Evolutionary conservation across 2,797 vertebrate species (phyloP).

Genomic region (Sebastes iracundus): DNA sequence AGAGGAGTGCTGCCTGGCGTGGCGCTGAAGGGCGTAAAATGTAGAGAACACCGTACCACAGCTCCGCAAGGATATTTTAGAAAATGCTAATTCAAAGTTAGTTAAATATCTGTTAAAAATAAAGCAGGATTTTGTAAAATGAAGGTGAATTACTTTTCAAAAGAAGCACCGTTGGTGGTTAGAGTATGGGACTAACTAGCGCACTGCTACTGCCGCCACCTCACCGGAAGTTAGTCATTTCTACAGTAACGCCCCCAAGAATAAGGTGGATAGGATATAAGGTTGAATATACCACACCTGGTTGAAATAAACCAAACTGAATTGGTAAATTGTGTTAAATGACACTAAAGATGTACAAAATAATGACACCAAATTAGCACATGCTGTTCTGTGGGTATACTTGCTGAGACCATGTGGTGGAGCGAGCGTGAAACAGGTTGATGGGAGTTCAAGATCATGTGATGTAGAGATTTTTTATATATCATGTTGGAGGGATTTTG

Average conservation of each 20-base stretch:
- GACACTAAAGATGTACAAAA: neutral
- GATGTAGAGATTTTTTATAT: neutral
- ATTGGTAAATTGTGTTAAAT: neutral
- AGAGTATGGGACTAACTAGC: too few species aligned
- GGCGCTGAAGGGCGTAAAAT: too few species aligned
- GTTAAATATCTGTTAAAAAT: neutral
- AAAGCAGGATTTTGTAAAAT: neutral
- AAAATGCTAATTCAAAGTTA: neutral
- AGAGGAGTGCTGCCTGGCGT: too few species aligned
- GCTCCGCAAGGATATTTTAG: too few species aligned
- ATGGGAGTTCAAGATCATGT: neutral
- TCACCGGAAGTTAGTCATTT: too few species aligned
- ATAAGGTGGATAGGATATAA: neutral
- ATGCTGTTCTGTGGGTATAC: neutral
- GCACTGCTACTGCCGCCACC: too few species aligned
- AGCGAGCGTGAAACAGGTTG: neutral
- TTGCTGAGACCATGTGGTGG: too few species aligned
- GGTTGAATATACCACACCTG: neutral
- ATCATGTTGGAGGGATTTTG: neutral
- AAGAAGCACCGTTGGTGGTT: too few species aligned
- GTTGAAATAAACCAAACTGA: too few species aligned
- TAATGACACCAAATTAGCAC: neutral
- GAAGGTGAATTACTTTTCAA: too few species aligned
- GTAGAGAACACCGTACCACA: too few species aligned
- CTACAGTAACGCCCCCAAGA: too few species aligned